Evolutionary conservation across 2,797 vertebrate genomes (phyloP), one percentile per base, ranked within the genome.

Genomic region (Amphiprion clarkii): DNA sequence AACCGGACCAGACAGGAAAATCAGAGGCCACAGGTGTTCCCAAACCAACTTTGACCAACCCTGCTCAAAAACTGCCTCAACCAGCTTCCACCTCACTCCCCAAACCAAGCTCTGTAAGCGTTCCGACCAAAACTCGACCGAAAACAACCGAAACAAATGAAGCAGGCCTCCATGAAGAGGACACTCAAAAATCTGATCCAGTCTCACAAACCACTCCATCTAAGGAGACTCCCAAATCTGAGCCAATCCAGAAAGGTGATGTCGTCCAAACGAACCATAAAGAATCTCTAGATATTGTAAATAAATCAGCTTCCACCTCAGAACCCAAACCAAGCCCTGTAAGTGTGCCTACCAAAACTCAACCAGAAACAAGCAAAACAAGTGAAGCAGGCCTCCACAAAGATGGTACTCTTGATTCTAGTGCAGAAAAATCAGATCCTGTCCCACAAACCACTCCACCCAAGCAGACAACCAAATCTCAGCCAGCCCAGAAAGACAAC

Each of bases 191-290:
- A 73, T 66, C 75, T 2, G 68, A 63, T 53, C 66, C 53, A 69
- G 42, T 54, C 31, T 9, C 76, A 21, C n/a, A 80, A 83, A 55
- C 48, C 1, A 1, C 62, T 67, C 62, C 52, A 36, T 42, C 71
- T n/a, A 61, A 76, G 57, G 69, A 79, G 46, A 74, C 68, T 48
- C 42, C 61, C 19, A 78, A 75, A 49, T 23, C 84, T 2, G 27
- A 71, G 66, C 27, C 78, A 2, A 12, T 58, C 42, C 75, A 76
- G 55, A 85, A 69, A 68, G 71, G 78, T 7, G 52, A 70, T 31
- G 55, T 76, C 67, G 53, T 66, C 48, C 76, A 88, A 72, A 78
- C 62, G 27, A 83, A 82, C 61, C 59, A 65, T 36, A 74, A 71
- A 62, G 33, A 39, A 10, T 39, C 60, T 23, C 16, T 10, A 0